Conservation (phyloP, 2,113 vertebrate genomes). For the Brachyhypopomus occidentalis region DNA sequence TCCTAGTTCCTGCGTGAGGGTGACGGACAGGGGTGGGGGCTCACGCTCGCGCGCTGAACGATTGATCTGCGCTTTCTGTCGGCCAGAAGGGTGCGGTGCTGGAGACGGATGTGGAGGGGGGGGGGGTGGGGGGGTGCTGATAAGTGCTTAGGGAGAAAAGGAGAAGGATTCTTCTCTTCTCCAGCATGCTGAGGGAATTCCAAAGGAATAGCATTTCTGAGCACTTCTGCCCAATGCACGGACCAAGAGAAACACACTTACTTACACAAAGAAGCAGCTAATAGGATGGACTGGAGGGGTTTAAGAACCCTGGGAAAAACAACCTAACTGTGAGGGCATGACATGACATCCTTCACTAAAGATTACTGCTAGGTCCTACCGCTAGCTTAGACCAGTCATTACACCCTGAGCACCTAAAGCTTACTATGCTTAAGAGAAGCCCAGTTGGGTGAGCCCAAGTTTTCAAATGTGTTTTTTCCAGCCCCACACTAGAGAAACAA, state of each 20-base stretch:
- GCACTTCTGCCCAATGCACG: background rate
- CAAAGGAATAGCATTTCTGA: background rate
- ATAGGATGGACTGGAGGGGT: background rate
- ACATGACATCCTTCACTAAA: background rate
- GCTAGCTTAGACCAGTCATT: background rate
- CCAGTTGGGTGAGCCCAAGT: background rate
- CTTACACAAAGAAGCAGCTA: background rate
- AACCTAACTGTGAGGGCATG: background rate
- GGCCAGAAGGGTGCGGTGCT: slow-evolving; percentile 33
- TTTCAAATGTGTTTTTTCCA: background rate
- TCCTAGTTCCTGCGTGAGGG: slow-evolving; percentile 67
- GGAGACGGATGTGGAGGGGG: slow-evolving; percentile 42
- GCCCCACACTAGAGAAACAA: background rate
- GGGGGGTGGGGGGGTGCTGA: slow-evolving; percentile 41
- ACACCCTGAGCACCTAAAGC: background rate
- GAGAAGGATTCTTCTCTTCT: slow-evolving; percentile 44
- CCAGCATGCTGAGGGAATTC: background rate
- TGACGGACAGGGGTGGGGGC: slow-evolving; percentile 56
- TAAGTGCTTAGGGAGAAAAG: slow-evolving; percentile 15
- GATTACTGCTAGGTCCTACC: background rate
- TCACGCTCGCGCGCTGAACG: slow-evolving; percentile 64
- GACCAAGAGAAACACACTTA: slow-evolving; percentile 24
- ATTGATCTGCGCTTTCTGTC: slow-evolving; percentile 56
- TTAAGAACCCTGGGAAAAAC: slow-evolving; percentile 10
- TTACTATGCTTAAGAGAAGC: background rate